Evolutionary conservation across 1,140 invertebrate genomes (phyloP).

Genomic region (Hypsibius dujardini): DNA sequence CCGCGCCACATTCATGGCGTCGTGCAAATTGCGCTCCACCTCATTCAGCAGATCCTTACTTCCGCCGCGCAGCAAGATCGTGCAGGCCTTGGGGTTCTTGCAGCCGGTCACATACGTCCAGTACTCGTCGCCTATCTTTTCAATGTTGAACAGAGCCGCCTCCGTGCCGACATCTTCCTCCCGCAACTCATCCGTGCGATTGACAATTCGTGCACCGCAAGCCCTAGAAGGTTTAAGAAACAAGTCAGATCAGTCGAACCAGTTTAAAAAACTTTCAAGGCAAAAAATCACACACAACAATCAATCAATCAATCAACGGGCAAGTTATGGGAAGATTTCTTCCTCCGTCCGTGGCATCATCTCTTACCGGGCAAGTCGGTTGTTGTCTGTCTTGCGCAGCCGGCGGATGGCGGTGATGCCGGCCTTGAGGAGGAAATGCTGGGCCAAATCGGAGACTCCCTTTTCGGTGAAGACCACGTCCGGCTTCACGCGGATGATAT

Average conservation of each 20-base stretch:
- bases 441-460: slow-evolving; percentile 59
- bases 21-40: slow-evolving; percentile 91
- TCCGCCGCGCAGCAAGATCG: slow-evolving; percentile 81
- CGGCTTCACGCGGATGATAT: slow-evolving; percentile 83
- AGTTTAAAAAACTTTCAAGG: too few relatives aligned
- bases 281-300: too few relatives aligned
- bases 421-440: slow-evolving; percentile 48
- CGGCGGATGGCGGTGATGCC: slow-evolving; percentile 80
- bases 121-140: slow-evolving; percentile 68
- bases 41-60: slow-evolving; percentile 95
- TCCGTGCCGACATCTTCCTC: slow-evolving; percentile 86
- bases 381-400: slow-evolving; percentile 88
- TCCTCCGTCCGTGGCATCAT: not conserved
- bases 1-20: slow-evolving; percentile 85
- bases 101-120: slow-evolving; percentile 89
- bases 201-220: slow-evolving; percentile 88
- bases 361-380: slow-evolving; percentile 56
- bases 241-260: too few relatives aligned
- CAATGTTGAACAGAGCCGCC: slow-evolving; percentile 87
- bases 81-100: slow-evolving; percentile 90
- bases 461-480: slow-evolving; percentile 96
- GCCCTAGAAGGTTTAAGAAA: slow-evolving; percentile 42
- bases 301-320: too few relatives aligned
- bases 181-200: slow-evolving; percentile 81
- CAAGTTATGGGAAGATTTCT: too few relatives aligned